phyloP scores from a whole-genome alignment of 2,113 vertebrate species.

The Stomatorhinus ivindoensis region DNA sequence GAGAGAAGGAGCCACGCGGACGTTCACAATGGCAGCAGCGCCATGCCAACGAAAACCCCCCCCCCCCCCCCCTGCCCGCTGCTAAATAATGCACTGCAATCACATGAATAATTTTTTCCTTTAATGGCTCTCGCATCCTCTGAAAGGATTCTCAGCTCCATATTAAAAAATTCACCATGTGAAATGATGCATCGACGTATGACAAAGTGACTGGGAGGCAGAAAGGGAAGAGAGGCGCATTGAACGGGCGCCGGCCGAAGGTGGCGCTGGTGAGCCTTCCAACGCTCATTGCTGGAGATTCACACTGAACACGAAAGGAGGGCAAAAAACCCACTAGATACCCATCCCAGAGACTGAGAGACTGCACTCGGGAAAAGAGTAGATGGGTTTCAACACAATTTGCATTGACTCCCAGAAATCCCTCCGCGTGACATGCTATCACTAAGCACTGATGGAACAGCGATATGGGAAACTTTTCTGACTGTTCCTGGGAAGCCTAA shows the following conservation, averaged over 20 bases:
- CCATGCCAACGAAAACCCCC: conserved; percentile 48
- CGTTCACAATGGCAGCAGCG: conserved; percentile 46
- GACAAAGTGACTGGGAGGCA: conserved; percentile 64
- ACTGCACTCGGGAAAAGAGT: too few relatives aligned
- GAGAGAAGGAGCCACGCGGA: conserved; percentile 31
- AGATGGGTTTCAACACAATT: conserved; percentile 8
- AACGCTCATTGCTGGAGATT: neutral
- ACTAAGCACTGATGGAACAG: conserved; percentile 1
- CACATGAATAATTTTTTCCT: conserved; percentile 65
- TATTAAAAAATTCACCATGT: conserved; percentile 64
- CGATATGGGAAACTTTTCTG: neutral
- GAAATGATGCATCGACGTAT: conserved; percentile 65
- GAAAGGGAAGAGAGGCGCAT: conserved; percentile 46
- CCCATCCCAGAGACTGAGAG: neutral
- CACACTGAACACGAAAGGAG: neutral
- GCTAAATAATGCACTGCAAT: conserved; percentile 64
- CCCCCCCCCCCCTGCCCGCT: conserved; percentile 63
- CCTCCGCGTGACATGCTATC: neutral
- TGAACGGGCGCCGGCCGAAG: conserved; percentile 39
- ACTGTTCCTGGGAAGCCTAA: conserved; percentile 13
- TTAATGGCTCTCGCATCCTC: conserved; percentile 70
- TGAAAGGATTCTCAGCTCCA: conserved; percentile 63
- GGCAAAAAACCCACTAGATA: neutral
- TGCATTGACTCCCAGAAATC: neutral
- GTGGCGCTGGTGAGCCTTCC: neutral